Base-by-base conservation (phyloP, 2,113 vertebrate species). In the Rousettus leschenaultii region DNA sequence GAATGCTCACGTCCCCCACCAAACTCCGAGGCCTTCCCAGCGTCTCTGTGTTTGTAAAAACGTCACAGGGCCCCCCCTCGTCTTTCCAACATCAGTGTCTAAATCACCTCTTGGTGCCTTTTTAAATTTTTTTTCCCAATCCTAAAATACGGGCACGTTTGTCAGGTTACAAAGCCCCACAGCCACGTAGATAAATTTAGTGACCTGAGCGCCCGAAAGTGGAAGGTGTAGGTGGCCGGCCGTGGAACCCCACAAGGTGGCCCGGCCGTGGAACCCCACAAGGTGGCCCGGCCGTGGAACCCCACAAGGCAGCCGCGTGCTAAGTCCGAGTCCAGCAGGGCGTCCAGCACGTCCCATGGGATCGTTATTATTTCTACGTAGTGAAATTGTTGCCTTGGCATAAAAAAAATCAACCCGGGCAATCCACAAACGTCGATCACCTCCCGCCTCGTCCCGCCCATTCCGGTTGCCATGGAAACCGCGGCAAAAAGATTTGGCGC, bases 341-440 rank as follows among this genome's bases (percentile, higher is more conserved):
- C 65, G 7, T 19, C 30, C 61, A 7, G 8, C 18, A 0, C 12
- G 59, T 21, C 48, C 19, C 0, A 8, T 6, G 22, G 38, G 11
- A 55, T 28, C 22, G 66, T 30, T 30, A 38, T 53, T 38, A 61
- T 86, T 86, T 53, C 43, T 22, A 38, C 26, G 16, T 7, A 59
- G 33, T 45, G 18, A 70, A 51, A 53, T 3, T 12, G 0, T 33
- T 28, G 18, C 18, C 6, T 68, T 24, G 22, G 55, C 35, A 12
- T 63, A 33, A 89, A 83, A 83, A 86, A 5, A 51, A 1, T 71
- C 11, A 53, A 28, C n/a, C 8, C 33, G 57, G n/a, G 48, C 45
- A 59, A 59, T 14, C 45, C 6, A 18, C 13, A 7, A 5, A 8
- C 12, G 73, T 40, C 7, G 61, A 65, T 51, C 1, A 0, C 7